Percentiles rank a stretch among this genome's conserved stretches.
These are phyloP conservation scores for Solenopsis fugax DNA, from an alignment of 1,140 invertebrate species.

Conservation along the genomic window DNA sequence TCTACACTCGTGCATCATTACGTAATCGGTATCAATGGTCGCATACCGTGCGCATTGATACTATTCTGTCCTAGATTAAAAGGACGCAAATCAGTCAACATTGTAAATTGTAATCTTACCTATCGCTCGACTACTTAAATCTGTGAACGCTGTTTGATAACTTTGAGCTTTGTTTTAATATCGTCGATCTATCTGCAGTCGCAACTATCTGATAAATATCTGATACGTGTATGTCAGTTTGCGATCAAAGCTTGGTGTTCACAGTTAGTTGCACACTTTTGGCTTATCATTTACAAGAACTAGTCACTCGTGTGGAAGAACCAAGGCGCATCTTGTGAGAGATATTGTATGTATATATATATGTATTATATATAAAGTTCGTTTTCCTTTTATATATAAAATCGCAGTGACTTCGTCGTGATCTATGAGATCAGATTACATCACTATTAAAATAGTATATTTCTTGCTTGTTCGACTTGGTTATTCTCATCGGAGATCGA, in stretches of 20 bases:
- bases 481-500: constrained; percentile 40
- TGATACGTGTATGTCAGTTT: constrained; percentile 26
- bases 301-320: constrained; percentile 65
- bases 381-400: constrained; percentile 26
- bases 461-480: constrained; percentile 58
- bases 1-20: constrained; percentile 22
- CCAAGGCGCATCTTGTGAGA: constrained; percentile 47
- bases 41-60: background rate
- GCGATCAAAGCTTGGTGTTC: constrained; percentile 29
- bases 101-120: constrained; percentile 47
- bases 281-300: constrained; percentile 36
- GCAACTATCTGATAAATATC: background rate
- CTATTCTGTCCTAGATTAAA: constrained; percentile 64
- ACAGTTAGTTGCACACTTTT: constrained; percentile 18
- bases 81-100: constrained; percentile 60
- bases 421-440: constrained; percentile 55
- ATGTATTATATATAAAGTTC: constrained; percentile 24
- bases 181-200: background rate
- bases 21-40: constrained; percentile 53
- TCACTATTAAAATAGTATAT: constrained; percentile 69
- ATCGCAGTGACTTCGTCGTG: constrained; percentile 39
- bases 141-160: constrained; percentile 34
- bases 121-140: constrained; percentile 58
- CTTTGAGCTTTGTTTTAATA: constrained; percentile 60
- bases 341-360: background rate